Evolutionary conservation across 2,797 vertebrate genomes (phyloP).

Genomic region (Epinephelus coioides): DNA sequence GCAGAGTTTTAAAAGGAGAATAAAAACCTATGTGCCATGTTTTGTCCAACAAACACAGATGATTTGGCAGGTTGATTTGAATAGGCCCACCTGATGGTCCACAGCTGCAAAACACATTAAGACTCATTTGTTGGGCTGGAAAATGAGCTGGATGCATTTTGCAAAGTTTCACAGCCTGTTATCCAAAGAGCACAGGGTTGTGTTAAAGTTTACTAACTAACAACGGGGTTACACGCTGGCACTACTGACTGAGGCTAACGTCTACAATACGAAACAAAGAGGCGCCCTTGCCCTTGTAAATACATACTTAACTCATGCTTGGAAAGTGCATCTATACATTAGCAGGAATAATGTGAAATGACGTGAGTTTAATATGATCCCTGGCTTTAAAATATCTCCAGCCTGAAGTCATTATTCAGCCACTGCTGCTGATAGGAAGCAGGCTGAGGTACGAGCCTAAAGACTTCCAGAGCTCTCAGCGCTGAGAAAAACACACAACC

Average conservation of each 20-base stretch:
- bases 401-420: conserved; percentile 79
- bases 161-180: conserved; percentile 80
- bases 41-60: conserved; percentile 99
- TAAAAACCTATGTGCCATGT: conserved; percentile 97
- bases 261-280: conserved; percentile 31
- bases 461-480: conserved; percentile 82
- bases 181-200: conserved; percentile 28
- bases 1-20: conserved; percentile 77
- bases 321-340: conserved; percentile 57
- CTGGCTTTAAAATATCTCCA: conserved; percentile 73
- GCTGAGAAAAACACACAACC: conserved; percentile 70
- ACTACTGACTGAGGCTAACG: conserved; percentile 24
- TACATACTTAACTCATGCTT: conserved; percentile 52
- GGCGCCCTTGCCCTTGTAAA: conserved; percentile 28
- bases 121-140: conserved; percentile 86
- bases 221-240: conserved; percentile 9
- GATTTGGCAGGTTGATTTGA: conserved; percentile 90
- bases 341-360: conserved; percentile 72
- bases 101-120: conserved; percentile 89
- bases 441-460: conserved; percentile 69
- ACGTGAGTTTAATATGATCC: conserved; percentile 74
- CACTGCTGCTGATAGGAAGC: conserved; percentile 80
- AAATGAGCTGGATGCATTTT: conserved; percentile 90
- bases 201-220: conserved; percentile 1
- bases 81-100: conserved; percentile 87